Conservation (phyloP, 2,888 invertebrate genomes). For the Epinotia brunnichana region DNA sequence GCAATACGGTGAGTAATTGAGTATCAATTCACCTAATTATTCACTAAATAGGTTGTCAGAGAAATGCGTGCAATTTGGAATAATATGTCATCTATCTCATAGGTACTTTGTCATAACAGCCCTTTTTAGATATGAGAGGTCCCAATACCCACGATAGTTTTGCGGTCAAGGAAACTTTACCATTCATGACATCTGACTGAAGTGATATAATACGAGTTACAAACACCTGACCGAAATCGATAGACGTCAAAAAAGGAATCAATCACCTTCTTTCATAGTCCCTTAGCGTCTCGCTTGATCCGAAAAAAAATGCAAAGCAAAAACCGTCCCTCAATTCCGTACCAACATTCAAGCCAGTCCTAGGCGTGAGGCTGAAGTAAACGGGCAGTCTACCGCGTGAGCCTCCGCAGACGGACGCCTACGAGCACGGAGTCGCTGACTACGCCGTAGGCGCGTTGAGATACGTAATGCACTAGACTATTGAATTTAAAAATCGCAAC, state of each 20-base stretch:
- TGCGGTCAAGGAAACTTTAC: not conserved
- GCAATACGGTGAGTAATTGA: no score
- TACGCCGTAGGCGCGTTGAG: slow-evolving; percentile 50
- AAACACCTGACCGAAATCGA: slow-evolving; percentile 2
- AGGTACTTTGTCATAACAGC: no score
- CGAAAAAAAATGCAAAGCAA: slow-evolving; percentile 40
- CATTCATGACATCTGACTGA: not conserved
- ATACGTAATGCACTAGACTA: slow-evolving; percentile 47
- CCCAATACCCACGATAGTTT: not conserved
- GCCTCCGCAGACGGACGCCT: slow-evolving; percentile 63
- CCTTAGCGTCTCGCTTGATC: slow-evolving; percentile 35
- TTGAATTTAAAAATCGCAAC: slow-evolving; percentile 52
- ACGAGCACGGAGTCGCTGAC: slow-evolving; percentile 56
- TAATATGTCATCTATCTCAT: not conserved
- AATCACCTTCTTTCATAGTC: slow-evolving; percentile 37
- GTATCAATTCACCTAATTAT: no score
- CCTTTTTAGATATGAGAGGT: no score
- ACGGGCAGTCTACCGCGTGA: slow-evolving; percentile 62
- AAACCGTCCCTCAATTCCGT: slow-evolving; percentile 35
- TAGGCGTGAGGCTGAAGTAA: slow-evolving; percentile 32
- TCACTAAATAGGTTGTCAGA: no score
- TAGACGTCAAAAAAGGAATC: slow-evolving; percentile 25
- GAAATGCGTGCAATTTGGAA: not conserved
- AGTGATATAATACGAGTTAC: not conserved
- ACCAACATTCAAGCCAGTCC: slow-evolving; percentile 34